A percentile compares a stretch with the other conserved stretches of the same genome.
Conservation (phyloP, 2,888 invertebrate genomes). For the Germaria angustata region DNA sequence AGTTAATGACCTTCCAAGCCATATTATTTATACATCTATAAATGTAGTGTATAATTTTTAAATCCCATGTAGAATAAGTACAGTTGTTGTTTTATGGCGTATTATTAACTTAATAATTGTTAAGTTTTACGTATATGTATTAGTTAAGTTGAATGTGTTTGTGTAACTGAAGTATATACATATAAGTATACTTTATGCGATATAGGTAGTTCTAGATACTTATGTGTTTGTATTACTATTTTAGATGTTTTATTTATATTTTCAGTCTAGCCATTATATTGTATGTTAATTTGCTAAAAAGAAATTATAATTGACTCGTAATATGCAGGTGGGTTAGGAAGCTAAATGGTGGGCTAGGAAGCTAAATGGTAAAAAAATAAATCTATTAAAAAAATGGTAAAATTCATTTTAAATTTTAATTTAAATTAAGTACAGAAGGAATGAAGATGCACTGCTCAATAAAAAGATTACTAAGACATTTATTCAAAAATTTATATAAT, state of each 20-base stretch:
- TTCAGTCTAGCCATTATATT: slow-evolving; percentile 48
- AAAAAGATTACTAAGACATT: no score
- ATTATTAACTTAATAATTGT: slow-evolving; percentile 59
- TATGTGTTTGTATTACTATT: neutral
- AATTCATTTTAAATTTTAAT: no score
- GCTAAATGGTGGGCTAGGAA: no score
- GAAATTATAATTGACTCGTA: neutral
- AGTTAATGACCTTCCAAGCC: slow-evolving; percentile 28
- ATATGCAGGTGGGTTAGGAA: no score
- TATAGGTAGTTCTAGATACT: no score
- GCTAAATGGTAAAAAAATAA: no score
- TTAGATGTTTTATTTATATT: neutral
- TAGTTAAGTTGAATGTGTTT: neutral
- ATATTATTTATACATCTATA: slow-evolving; percentile 4
- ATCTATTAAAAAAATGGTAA: no score
- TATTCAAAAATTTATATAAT: no score
- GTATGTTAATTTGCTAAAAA: slow-evolving; percentile 57
- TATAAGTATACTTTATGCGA: no score
- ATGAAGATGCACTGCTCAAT: no score
- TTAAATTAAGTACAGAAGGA: no score
- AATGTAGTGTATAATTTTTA: neutral
- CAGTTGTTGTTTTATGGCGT: slow-evolving; percentile 19
- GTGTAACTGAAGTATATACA: neutral
- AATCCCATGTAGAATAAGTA: neutral
- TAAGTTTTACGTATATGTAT: slow-evolving; percentile 22